Percentiles rank a stretch among this genome's conserved stretches.
Evolutionary conservation across 2,888 invertebrate genomes (phyloP).

Genomic region (Acanthacorydalis orientalis): DNA sequence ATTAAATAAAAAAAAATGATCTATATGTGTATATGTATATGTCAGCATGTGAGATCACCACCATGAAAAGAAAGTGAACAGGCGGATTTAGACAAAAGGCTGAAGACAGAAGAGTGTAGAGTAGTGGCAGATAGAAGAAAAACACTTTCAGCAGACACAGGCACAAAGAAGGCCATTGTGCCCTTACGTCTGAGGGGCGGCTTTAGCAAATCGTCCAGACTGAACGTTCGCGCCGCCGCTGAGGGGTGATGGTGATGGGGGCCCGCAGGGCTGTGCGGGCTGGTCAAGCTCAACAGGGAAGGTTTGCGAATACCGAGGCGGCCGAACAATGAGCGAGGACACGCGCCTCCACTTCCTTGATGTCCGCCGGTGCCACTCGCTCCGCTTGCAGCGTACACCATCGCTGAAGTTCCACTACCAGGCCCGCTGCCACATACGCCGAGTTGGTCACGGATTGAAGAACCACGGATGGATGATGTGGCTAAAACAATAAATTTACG

Average conservation of each 20-base stretch:
- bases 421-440: slow-evolving; percentile 28
- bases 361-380: slow-evolving; percentile 26
- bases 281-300: slow-evolving; percentile 67
- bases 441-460: slow-evolving; percentile 41
- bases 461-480: slow-evolving; percentile 28
- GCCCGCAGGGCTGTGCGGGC: slow-evolving; percentile 29
- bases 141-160: slow-evolving; percentile 4
- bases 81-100: slow-evolving; percentile 12
- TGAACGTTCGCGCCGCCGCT: slow-evolving; percentile 61
- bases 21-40: slow-evolving; percentile 6
- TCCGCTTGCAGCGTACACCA: slow-evolving; percentile 16
- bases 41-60: slow-evolving; percentile 10
- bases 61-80: slow-evolving; percentile 15
- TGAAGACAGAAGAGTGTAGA: slow-evolving; percentile 11
- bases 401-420: slow-evolving; percentile 22
- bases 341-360: slow-evolving; percentile 22
- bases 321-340: slow-evolving; percentile 54
- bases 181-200: slow-evolving; percentile 68
- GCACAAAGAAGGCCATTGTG: slow-evolving; percentile 11
- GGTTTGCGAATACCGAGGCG: slow-evolving; percentile 79
- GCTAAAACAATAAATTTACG: neutral
- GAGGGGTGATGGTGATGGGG: slow-evolving; percentile 24
- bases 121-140: slow-evolving; percentile 7
- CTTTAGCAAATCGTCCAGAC: slow-evolving; percentile 77
- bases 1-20: neutral